Conservation (phyloP, 1,140 invertebrate species). For the Lucilia cuprina region DNA sequence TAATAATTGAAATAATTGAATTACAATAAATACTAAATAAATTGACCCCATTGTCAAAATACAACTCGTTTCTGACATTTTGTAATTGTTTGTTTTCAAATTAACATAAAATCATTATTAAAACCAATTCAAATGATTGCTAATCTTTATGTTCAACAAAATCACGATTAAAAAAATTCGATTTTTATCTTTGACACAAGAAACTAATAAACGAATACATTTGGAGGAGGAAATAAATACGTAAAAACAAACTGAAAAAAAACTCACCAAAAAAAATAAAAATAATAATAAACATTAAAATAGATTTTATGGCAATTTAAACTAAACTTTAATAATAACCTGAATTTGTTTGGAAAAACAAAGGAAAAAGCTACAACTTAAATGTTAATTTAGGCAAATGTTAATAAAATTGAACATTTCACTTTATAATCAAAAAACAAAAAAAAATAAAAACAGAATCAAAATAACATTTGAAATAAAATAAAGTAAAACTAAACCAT, state of each 20-base stretch:
- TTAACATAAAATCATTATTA: background rate
- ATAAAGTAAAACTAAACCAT: background rate
- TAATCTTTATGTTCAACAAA: conserved; percentile 6
- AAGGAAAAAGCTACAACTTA: background rate
- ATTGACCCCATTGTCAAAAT: conserved; percentile 2
- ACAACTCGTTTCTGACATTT: background rate
- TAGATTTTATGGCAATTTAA: background rate
- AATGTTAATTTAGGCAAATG: conserved; percentile 2
- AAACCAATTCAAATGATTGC: background rate
- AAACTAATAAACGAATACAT: background rate
- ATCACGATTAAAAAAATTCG: background rate
- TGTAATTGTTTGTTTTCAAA: background rate
- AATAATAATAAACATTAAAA: conserved; percentile 11
- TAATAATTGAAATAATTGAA: background rate
- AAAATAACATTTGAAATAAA: background rate
- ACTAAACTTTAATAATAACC: background rate
- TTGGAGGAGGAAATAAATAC: background rate
- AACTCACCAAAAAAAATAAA: background rate
- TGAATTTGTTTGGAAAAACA: background rate
- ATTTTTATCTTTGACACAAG: background rate
- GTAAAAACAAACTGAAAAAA: background rate
- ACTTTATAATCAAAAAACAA: background rate
- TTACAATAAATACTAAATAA: background rate
- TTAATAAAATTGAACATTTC: conserved; percentile 12
- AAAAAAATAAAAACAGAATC: background rate